phyloP scores from a whole-genome alignment of 2,888 invertebrate genomes.

The Ditylenchus weischeri region DNA sequence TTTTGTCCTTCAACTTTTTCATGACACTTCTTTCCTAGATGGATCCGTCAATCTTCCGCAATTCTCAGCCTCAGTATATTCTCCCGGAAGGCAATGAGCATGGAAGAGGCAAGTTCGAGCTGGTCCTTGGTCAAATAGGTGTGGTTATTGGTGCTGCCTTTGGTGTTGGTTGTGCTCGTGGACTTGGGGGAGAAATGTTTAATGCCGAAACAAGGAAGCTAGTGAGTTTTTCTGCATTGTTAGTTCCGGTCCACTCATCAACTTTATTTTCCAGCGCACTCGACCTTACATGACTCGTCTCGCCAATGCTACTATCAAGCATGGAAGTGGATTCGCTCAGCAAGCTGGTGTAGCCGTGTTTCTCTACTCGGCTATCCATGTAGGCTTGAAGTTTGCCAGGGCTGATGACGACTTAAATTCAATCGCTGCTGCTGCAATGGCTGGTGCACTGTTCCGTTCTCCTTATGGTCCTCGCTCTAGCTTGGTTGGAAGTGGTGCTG shows the following conservation, averaged over 20 bases:
- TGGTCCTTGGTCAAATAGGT: conserved; percentile 56
- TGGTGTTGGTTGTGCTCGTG: conserved; percentile 48
- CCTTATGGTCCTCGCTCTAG: conserved; percentile 44
- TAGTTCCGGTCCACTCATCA: not conserved
- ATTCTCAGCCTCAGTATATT: conserved; percentile 52
- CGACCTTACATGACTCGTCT: conserved; percentile 55
- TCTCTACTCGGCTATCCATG: conserved; percentile 53
- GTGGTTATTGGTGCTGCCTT: conserved; percentile 53
- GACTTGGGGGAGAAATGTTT: conserved; percentile 49
- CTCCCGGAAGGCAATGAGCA: conserved; percentile 52
- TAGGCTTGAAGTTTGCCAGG: conserved; percentile 45
- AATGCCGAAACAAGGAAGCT: conserved; percentile 52
- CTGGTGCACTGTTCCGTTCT: conserved; percentile 55
- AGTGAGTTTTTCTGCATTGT: conserved; percentile 25
- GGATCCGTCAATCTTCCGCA: conserved; percentile 54
- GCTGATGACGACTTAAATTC: conserved; percentile 55
- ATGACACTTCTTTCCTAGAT: conserved; percentile 36
- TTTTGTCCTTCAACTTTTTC: not conserved
- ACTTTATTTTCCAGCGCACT: not conserved
- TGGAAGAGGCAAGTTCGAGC: conserved; percentile 56
- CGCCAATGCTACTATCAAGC: conserved; percentile 55
- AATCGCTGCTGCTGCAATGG: conserved; percentile 53
- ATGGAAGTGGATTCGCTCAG: conserved; percentile 56
- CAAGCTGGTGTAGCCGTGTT: conserved; percentile 52
- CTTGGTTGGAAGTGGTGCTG: conserved; percentile 3